These are phyloP conservation scores for Hippolais icterina DNA, from an alignment of 2,113 vertebrate genomes.

Conservation along the genomic window DNA sequence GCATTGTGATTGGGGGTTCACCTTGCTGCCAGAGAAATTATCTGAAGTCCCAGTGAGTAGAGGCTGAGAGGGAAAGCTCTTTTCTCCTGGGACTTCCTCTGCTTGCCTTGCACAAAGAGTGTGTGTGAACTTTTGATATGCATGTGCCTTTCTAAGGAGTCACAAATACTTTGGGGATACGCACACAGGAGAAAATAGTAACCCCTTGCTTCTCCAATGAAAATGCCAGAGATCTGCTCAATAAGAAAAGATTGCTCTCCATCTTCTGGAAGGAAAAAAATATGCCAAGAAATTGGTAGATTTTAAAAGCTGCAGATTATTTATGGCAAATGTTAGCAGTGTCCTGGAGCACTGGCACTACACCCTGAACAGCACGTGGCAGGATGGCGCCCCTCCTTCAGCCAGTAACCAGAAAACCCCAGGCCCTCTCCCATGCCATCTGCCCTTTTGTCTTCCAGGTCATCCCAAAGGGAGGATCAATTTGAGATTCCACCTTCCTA, in stretches of 20 bases:
- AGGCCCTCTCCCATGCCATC: background rate
- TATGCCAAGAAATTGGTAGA: background rate
- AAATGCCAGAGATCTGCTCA: background rate
- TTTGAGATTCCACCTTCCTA: background rate
- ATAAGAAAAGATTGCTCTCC: background rate
- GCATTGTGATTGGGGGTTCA: background rate
- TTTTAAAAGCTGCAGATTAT: background rate
- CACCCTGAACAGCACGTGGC: background rate
- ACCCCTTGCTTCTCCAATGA: background rate
- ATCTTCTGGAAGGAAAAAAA: background rate
- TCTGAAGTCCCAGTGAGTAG: background rate
- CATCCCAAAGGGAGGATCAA: background rate
- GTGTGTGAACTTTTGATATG: background rate
- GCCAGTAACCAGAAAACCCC: background rate
- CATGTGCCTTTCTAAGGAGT: background rate
- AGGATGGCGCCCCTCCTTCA: background rate
- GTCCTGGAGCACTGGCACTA: background rate
- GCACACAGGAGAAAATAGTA: background rate
- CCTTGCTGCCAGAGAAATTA: background rate
- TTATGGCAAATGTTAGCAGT: background rate
- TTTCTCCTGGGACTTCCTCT: background rate
- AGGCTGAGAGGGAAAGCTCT: background rate
- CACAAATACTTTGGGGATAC: background rate
- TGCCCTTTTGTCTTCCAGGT: slow-evolving; percentile 39
- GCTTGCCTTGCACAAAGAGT: background rate